These are phyloP conservation scores for Mugil cephalus DNA, from an alignment of 2,113 vertebrate genomes.

Conservation along the genomic window DNA sequence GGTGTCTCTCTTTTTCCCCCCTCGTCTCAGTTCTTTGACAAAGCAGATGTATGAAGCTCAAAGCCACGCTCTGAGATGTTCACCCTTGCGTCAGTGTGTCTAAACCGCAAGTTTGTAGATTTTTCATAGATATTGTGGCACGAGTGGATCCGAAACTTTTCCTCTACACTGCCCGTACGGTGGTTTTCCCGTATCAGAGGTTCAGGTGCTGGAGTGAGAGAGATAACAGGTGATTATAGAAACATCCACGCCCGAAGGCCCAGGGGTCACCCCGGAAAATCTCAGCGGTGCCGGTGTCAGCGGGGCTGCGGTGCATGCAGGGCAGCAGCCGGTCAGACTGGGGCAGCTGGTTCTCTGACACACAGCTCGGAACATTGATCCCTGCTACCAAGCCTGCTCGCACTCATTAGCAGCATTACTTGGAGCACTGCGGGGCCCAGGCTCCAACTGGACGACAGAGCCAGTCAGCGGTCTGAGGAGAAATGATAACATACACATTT, in stretches of 20 bases:
- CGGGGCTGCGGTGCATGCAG: conserved; percentile 25
- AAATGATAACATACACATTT: conserved; percentile 61
- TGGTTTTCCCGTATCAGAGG: conserved; percentile 26
- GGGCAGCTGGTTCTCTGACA: conserved; percentile 45
- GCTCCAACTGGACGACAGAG: conserved; percentile 51
- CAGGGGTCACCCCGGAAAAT: conserved; percentile 24
- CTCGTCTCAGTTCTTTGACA: neutral
- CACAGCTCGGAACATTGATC: conserved; percentile 60
- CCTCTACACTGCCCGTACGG: neutral
- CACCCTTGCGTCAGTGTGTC: neutral
- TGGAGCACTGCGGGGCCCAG: conserved; percentile 43
- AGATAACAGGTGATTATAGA: conserved; percentile 73
- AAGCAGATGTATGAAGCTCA: conserved; percentile 9
- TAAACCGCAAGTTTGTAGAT: neutral
- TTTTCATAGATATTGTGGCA: no score
- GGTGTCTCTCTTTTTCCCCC: neutral
- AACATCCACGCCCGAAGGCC: conserved; percentile 42
- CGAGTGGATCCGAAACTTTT: neutral
- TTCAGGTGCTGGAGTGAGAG: conserved; percentile 65
- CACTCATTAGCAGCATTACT: conserved; percentile 74
- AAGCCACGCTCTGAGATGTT: neutral
- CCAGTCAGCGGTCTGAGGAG: conserved; percentile 56
- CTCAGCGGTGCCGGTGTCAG: conserved; percentile 41
- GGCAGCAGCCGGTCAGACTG: conserved; percentile 36
- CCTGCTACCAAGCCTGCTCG: conserved; percentile 48